phyloP scores from a whole-genome alignment of 2,888 invertebrate species.

The Caenorhabditis uteleia region DNA sequence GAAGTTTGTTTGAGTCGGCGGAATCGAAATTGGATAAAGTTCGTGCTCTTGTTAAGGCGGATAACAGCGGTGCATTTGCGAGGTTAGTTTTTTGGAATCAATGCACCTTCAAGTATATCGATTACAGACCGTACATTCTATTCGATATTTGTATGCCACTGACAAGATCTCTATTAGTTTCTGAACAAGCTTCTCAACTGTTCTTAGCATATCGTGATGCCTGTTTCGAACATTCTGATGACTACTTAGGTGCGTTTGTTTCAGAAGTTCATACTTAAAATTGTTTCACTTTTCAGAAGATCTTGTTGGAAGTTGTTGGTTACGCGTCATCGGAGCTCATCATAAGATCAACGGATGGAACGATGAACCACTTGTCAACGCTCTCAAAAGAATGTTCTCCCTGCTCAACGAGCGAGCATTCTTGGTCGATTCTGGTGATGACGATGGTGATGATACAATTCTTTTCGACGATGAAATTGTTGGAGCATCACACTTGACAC shows the following conservation, averaged over 20 bases:
- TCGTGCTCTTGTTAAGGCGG: constrained; percentile 55
- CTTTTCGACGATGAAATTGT: constrained; percentile 49
- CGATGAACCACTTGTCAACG: constrained; percentile 49
- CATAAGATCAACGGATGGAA: constrained; percentile 48
- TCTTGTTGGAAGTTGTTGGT: constrained; percentile 53
- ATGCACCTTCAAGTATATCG: neutral
- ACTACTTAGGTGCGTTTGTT: constrained; percentile 53
- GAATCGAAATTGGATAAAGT: constrained; percentile 48
- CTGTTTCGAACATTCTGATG: constrained; percentile 58
- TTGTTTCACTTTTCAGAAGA: constrained; percentile 61
- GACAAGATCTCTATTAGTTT: constrained; percentile 50
- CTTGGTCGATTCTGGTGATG: constrained; percentile 55
- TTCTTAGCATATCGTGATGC: constrained; percentile 64
- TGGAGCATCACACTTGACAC: constrained; percentile 49
- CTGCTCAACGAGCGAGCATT: constrained; percentile 54
- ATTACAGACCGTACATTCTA: constrained; percentile 36
- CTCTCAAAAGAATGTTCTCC: constrained; percentile 54
- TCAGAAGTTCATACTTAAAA: no score
- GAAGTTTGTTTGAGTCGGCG: constrained; percentile 67
- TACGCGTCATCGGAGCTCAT: constrained; percentile 55
- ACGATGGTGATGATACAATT: constrained; percentile 35
- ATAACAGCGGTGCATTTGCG: constrained; percentile 43
- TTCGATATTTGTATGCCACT: constrained; percentile 54
- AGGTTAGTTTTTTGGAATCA: constrained; percentile 10
- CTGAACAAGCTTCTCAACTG: constrained; percentile 47